These are phyloP conservation scores for Holcopasites calliopsidis DNA, from an alignment of 1,140 invertebrate genomes.

Conservation along the genomic window DNA sequence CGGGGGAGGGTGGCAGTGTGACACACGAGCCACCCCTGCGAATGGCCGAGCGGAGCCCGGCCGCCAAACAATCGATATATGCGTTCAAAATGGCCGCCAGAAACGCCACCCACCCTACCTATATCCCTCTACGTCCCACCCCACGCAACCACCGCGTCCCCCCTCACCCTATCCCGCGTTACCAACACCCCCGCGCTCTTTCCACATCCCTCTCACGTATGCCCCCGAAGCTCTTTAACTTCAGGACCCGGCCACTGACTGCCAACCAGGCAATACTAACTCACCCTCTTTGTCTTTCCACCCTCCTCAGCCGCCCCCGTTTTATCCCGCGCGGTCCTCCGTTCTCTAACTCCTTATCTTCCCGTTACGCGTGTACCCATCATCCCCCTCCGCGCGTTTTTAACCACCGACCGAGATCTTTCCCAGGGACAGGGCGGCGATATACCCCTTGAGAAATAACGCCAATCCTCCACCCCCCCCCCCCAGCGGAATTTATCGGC, in stretches of 20 bases:
- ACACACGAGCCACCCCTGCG: conserved; percentile 72
- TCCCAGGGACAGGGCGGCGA: not conserved
- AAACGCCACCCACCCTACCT: conserved; percentile 76
- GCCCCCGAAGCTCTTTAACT: conserved; percentile 79
- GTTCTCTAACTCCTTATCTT: conserved; percentile 17
- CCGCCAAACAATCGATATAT: conserved; percentile 81
- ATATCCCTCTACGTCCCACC: conserved; percentile 56
- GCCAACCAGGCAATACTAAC: conserved; percentile 69
- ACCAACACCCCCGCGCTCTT: conserved; percentile 47
- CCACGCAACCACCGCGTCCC: conserved; percentile 49
- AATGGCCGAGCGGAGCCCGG: conserved; percentile 78
- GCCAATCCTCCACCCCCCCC: not conserved
- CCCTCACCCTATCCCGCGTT: conserved; percentile 31
- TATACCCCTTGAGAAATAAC: conserved; percentile 37
- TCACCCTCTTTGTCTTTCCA: conserved; percentile 50
- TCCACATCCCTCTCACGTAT: conserved; percentile 76
- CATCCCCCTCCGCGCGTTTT: not conserved
- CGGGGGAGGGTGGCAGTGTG: conserved; percentile 56
- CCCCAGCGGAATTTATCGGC: conserved; percentile 55
- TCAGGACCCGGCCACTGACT: conserved; percentile 73
- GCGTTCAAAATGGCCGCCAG: conserved; percentile 81
- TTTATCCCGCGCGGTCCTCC: not conserved
- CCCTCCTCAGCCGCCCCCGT: conserved; percentile 11
- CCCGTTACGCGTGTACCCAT: not conserved
- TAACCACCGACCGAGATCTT: not conserved